Conservation (phyloP, 2,888 invertebrate species). For the Nudaria mundana region DNA sequence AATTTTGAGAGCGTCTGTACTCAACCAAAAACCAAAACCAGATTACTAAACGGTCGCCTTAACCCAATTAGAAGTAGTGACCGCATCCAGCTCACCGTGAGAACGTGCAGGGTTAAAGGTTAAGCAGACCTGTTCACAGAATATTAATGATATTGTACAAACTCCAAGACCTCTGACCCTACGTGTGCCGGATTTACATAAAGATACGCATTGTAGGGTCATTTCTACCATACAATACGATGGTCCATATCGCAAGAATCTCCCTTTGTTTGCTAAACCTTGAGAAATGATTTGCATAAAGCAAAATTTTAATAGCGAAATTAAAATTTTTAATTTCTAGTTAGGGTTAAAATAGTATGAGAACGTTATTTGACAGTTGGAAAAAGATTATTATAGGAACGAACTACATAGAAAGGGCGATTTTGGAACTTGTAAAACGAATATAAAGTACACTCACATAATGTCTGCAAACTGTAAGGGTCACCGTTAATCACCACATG, state of each 20-base stretch:
- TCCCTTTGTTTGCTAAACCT: constrained; percentile 23
- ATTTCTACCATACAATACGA: constrained; percentile 21
- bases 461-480: too few species aligned
- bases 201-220: constrained; percentile 31
- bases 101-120: constrained; percentile 64
- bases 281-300: constrained; percentile 58
- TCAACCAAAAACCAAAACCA: too few species aligned
- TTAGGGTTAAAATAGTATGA: constrained; percentile 31
- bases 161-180: constrained; percentile 74
- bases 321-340: constrained; percentile 36
- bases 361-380: constrained; percentile 27
- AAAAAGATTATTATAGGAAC: constrained; percentile 32
- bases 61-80: constrained; percentile 30
- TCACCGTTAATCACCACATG: too few species aligned
- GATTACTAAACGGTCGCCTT: constrained; percentile 29
- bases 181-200: constrained; percentile 52
- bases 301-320: constrained; percentile 48
- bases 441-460: too few species aligned
- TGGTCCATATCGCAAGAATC: constrained; percentile 23
- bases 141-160: constrained; percentile 43
- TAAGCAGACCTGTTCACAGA: constrained; percentile 52
- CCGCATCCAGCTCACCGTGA: constrained; percentile 52
- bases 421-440: too few species aligned
- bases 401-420: too few species aligned
- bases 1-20: too few species aligned